Percentiles rank a stretch among this genome's conserved stretches.
Evolutionary conservation across 2,797 vertebrate species (phyloP).

Genomic region (Onychomys torridus): DNA sequence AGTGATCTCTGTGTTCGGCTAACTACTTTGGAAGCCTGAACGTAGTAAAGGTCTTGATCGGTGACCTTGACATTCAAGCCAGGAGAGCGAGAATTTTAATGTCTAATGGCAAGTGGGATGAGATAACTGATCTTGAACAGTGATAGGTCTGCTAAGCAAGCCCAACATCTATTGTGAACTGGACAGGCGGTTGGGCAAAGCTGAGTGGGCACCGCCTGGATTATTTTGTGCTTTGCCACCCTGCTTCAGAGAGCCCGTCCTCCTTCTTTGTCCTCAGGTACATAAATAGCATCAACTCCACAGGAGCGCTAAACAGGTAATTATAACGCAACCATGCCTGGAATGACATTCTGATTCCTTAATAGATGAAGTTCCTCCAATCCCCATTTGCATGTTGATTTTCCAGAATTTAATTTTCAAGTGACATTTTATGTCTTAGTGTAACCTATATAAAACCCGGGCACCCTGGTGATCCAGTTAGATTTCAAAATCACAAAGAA

Average conservation of each 20-base stretch:
- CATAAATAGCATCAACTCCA: slow-evolving; percentile 16
- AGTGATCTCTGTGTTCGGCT: not conserved
- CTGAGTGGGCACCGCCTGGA: not conserved
- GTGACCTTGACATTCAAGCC: slow-evolving; percentile 39
- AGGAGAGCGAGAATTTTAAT: slow-evolving; percentile 40
- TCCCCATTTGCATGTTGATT: slow-evolving; percentile 46
- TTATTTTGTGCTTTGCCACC: not conserved
- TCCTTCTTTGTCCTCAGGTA: not conserved
- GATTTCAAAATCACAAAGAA: not conserved
- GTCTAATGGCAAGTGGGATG: not conserved
- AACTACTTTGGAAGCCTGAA: not conserved
- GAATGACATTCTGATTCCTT: slow-evolving; percentile 54
- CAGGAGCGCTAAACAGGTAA: slow-evolving; percentile 36
- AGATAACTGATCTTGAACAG: not conserved
- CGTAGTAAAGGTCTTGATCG: slow-evolving; percentile 10
- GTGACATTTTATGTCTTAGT: slow-evolving; percentile 1
- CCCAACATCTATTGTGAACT: not conserved
- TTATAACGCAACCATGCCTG: slow-evolving; percentile 35
- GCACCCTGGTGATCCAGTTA: not conserved
- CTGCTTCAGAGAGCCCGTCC: not conserved
- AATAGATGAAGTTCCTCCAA: slow-evolving; percentile 29
- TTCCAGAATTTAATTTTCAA: slow-evolving; percentile 36
- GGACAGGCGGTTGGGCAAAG: not conserved
- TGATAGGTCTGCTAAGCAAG: not conserved
- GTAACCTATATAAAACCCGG: slow-evolving; percentile 17